Base-by-base conservation (phyloP, 2,113 vertebrate species). In the Triplophysa siluroides region DNA sequence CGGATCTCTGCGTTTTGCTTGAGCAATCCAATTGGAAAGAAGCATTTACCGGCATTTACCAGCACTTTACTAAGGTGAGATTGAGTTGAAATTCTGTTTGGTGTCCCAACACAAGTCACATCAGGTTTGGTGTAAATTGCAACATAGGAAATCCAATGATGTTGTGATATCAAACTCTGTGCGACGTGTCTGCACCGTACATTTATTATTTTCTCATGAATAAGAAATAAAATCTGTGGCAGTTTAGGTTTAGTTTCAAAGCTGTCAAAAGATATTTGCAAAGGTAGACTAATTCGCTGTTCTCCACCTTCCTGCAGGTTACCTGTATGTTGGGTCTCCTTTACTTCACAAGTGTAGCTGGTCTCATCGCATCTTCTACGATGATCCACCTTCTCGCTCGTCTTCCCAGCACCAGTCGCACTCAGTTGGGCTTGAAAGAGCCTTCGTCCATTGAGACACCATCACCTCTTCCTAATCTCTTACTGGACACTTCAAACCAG, bases 1-100 rank as follows among this genome's bases (percentile, higher is more conserved):
- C 96, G 0, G 98, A 99, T 87, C 87, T 99, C 23, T 97, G 95
- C 66, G 98, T 98, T 66, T 93, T 99, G 63, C 90, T 99, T 89
- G 97, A 98, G 85, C 96, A 98, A 81, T 90, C 94, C 0, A 29
- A 86, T 2, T 99, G 97, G 97, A 95, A 94, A 79, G 92, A 95
- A 4, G 91, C 93, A 12, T 88, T 98, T 81, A 84, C 91, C 4
- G 91, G 94, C 56, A 90, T 98, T 86, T 99, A 93, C 86, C 97
- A 95, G 88, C 94, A 92, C 84, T 92, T 99, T 81, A 88, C 93
- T 21, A 98, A 97, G 95, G 98, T 98, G 83, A 90, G 88, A 38
- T 38, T 3, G 33, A 38, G 33, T 6, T 38, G 7, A 38, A 38
- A 38, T 38, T 7, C 33, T 7, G 33, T 6, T 4, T 38, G 33